Conservation (phyloP, 2,888 invertebrate genomes). For the Himalopsyche anomala region DNA sequence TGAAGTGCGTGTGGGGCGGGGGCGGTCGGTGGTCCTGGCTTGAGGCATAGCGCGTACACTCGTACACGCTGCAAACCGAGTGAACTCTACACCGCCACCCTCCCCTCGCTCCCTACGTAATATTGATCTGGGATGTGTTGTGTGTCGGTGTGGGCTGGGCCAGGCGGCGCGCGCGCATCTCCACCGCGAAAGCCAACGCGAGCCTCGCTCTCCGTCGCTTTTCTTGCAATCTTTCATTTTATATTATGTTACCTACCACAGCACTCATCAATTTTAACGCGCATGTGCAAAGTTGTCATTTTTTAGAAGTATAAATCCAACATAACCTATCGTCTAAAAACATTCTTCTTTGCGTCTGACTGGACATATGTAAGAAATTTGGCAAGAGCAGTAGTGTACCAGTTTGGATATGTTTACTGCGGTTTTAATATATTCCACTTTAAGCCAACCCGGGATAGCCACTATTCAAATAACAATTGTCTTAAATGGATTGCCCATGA, state of each 20-base stretch:
- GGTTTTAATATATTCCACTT: too few species aligned
- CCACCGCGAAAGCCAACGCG: conserved; percentile 31
- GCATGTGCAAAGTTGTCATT: conserved; percentile 10
- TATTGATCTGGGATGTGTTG: conserved; percentile 43
- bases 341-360: too few species aligned
- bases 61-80: conserved; percentile 40
- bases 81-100: conserved; percentile 37
- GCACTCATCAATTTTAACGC: conserved; percentile 36
- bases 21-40: conserved; percentile 36
- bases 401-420: too few species aligned
- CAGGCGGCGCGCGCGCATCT: conserved; percentile 40
- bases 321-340: background rate
- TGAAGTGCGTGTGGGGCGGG: conserved; percentile 34
- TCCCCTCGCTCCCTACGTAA: conserved; percentile 5
- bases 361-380: too few species aligned
- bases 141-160: conserved; percentile 43
- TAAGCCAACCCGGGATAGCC: too few species aligned
- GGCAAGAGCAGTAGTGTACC: too few species aligned
- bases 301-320: background rate
- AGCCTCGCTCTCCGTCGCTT: background rate
- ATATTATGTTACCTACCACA: conserved; percentile 23
- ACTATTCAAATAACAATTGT: too few species aligned
- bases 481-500: too few species aligned
- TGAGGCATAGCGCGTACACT: conserved; percentile 39
- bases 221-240: conserved; percentile 45